Conservation (phyloP, 2,888 invertebrate species). For the Erebia aethiops region DNA sequence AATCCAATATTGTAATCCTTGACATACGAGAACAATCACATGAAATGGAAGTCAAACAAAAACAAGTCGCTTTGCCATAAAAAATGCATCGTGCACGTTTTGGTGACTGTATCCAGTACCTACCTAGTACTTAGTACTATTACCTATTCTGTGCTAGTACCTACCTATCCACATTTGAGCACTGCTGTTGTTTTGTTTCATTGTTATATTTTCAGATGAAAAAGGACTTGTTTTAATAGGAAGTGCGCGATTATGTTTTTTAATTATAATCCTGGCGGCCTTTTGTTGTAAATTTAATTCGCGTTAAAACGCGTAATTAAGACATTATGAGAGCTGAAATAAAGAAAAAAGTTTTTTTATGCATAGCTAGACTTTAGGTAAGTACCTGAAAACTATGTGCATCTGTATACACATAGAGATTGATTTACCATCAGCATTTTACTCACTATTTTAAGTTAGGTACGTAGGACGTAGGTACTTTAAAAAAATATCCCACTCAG, state of each 20-base stretch:
- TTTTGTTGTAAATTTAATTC: conserved; percentile 16
- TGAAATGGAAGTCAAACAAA: background rate
- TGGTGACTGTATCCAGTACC: conserved; percentile 21
- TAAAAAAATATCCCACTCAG: too few relatives aligned
- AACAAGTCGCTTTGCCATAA: background rate
- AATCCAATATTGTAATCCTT: too few relatives aligned
- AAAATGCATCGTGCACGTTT: conserved; percentile 29
- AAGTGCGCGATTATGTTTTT: conserved; percentile 34
- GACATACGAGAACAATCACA: background rate
- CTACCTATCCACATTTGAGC: conserved; percentile 36
- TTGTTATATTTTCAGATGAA: conserved; percentile 35
- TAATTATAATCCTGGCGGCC: background rate
- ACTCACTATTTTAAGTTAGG: too few relatives aligned
- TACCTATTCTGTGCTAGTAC: too few relatives aligned
- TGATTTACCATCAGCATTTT: too few relatives aligned
- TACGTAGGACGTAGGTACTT: too few relatives aligned
- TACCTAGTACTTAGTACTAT: background rate
- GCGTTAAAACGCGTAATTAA: conserved; percentile 8
- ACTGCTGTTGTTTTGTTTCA: conserved; percentile 30
- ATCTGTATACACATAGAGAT: too few relatives aligned
- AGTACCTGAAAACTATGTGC: too few relatives aligned
- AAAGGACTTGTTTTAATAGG: conserved; percentile 27
- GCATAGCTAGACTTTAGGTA: too few relatives aligned
- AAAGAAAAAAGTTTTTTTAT: too few relatives aligned
- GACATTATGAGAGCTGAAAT: background rate